Evolutionary conservation across 2,797 vertebrate species (phyloP).

Genomic region (Phaenicophaeus curvirostris): DNA sequence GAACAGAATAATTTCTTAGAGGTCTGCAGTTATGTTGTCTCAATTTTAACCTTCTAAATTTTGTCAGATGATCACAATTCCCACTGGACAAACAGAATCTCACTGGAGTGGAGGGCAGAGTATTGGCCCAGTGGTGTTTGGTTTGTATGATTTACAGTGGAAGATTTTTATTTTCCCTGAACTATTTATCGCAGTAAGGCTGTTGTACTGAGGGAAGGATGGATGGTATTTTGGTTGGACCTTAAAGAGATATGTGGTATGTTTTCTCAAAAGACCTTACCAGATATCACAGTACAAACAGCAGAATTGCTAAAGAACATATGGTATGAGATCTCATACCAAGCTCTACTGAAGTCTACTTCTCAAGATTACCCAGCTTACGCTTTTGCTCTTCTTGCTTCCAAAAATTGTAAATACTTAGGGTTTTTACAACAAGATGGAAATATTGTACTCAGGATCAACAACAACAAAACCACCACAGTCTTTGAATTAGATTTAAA

Average conservation of each 20-base stretch:
- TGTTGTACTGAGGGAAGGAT: slow-evolving; percentile 19
- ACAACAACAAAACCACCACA: background rate
- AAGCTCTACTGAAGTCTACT: background rate
- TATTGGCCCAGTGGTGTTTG: slow-evolving; percentile 51
- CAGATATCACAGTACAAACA: slow-evolving; percentile 35
- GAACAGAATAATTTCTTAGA: slow-evolving; percentile 51
- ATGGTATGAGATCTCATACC: slow-evolving; percentile 21
- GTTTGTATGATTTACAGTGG: slow-evolving; percentile 55
- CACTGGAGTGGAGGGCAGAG: slow-evolving; percentile 32
- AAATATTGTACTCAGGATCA: background rate
- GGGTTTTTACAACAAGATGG: background rate
- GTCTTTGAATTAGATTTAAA: background rate
- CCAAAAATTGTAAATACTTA: background rate
- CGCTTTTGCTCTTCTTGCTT: background rate
- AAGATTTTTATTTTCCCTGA: background rate
- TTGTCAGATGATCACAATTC: slow-evolving; percentile 59
- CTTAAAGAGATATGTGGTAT: slow-evolving; percentile 28
- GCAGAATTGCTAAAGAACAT: slow-evolving; percentile 31
- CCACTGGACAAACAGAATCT: slow-evolving; percentile 48
- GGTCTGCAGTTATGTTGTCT: slow-evolving; percentile 32
- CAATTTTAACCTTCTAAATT: slow-evolving; percentile 68
- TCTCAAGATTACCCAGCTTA: background rate
- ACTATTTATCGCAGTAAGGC: slow-evolving; percentile 43
- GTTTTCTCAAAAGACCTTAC: slow-evolving; percentile 43
- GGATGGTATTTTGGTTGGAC: slow-evolving; percentile 55